phyloP scores from a whole-genome alignment of 2,888 invertebrate species.

The Torymus auratus region DNA sequence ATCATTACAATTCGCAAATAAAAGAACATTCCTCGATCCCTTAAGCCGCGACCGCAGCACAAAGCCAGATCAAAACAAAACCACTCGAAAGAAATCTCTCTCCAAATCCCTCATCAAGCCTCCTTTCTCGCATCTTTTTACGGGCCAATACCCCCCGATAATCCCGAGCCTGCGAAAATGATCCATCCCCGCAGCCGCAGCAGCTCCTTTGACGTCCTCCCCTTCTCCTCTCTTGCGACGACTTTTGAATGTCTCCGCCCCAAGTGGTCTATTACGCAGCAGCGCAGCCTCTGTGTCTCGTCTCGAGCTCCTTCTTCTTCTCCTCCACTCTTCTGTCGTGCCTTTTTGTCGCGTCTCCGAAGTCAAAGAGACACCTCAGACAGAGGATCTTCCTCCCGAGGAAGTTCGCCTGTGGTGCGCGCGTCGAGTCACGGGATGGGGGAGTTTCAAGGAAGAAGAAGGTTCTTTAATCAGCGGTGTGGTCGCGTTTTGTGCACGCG shows the following conservation, averaged over 20 bases:
- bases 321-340: slow-evolving; percentile 35
- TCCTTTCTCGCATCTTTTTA: background rate
- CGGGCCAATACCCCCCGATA: background rate
- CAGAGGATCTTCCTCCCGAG: slow-evolving; percentile 42
- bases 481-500: background rate
- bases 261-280: slow-evolving; percentile 69
- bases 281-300: slow-evolving; percentile 54
- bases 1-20: too few relatives aligned
- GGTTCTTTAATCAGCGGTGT: slow-evolving; percentile 31
- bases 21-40: too few relatives aligned
- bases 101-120: background rate
- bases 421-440: background rate
- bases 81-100: too few relatives aligned
- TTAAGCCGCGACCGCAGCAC: too few relatives aligned
- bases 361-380: slow-evolving; percentile 47
- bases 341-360: slow-evolving; percentile 51
- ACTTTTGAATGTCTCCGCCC: slow-evolving; percentile 63
- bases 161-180: background rate
- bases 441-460: background rate
- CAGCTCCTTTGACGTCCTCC: background rate
- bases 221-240: slow-evolving; percentile 44
- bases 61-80: too few relatives aligned
- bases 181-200: background rate
- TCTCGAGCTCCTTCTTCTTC: slow-evolving; percentile 6
- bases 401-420: slow-evolving; percentile 12